Percentiles rank a stretch among this genome's conserved stretches.
Evolutionary conservation across 2,797 vertebrate genomes (phyloP).

Genomic region (Heliangelus exortis): DNA sequence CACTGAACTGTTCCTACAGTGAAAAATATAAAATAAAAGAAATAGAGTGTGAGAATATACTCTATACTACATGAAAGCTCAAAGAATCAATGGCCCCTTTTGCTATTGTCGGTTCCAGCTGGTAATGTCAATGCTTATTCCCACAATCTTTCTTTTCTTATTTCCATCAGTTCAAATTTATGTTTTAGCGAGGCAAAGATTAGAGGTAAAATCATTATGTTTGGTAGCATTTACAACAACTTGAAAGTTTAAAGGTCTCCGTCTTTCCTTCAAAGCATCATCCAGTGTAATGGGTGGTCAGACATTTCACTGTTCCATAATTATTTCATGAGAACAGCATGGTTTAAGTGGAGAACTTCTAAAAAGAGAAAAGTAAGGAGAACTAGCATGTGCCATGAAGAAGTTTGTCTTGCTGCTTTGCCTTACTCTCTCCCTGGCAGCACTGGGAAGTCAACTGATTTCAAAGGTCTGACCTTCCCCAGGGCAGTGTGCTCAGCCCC

Average conservation of each 20-base stretch:
- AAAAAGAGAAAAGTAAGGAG: slow-evolving; percentile 36
- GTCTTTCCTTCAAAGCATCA: neutral
- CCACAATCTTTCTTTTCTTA: neutral
- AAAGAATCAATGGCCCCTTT: neutral
- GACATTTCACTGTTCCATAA: neutral
- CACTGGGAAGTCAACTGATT: neutral
- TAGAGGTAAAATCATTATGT: neutral
- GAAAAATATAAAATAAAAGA: neutral
- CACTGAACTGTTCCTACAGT: neutral
- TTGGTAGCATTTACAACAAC: slow-evolving; percentile 9
- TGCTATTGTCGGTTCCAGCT: neutral
- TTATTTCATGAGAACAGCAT: neutral
- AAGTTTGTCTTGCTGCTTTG: slow-evolving; percentile 24
- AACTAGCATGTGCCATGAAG: slow-evolving; percentile 26
- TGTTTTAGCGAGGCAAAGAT: neutral
- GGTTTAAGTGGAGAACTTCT: slow-evolving; percentile 21
- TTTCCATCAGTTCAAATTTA: slow-evolving; percentile 26
- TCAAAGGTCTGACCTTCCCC: slow-evolving; percentile 26
- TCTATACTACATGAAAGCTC: neutral
- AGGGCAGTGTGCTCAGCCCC: neutral
- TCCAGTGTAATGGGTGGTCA: neutral
- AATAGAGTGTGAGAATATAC: neutral
- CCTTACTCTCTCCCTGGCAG: neutral
- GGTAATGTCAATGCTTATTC: neutral
- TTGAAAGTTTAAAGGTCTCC: neutral